These are phyloP conservation scores for Dallia pectoralis DNA, from an alignment of 2,797 vertebrate genomes.

Conservation along the genomic window DNA sequence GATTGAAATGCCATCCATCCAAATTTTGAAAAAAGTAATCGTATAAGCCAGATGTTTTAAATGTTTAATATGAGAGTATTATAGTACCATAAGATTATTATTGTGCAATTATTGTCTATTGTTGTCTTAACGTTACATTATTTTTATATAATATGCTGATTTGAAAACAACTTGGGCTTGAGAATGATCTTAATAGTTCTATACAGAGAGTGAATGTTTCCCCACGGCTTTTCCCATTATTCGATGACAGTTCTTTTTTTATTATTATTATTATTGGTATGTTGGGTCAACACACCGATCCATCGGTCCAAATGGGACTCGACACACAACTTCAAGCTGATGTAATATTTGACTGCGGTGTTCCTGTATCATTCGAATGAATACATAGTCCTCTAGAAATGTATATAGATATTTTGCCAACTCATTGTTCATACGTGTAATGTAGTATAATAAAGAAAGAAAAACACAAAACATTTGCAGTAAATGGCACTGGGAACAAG, in stretches of 20 bases:
- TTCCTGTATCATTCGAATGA: constrained; percentile 85
- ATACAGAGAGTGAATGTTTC: constrained; percentile 76
- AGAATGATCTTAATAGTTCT: constrained; percentile 69
- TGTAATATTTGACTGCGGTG: constrained; percentile 91
- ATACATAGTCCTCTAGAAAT: constrained; percentile 81
- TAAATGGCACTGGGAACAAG: constrained; percentile 83
- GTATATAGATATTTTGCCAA: constrained; percentile 99
- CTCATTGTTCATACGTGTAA: constrained; percentile 97
- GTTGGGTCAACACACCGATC: constrained; percentile 77
- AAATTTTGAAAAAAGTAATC: constrained; percentile 77
- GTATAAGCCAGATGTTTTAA: constrained; percentile 90
- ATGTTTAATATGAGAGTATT: constrained; percentile 97
- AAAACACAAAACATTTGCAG: constrained; percentile 56
- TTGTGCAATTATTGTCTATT: constrained; percentile 88
- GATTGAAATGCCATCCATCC: constrained; percentile 80
- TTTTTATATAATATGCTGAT: constrained; percentile 89
- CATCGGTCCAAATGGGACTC: constrained; percentile 84
- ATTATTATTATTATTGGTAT: constrained; percentile 59
- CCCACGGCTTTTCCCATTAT: constrained; percentile 73
- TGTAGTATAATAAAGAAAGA: constrained; percentile 75
- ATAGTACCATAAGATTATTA: constrained; percentile 92
- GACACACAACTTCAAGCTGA: constrained; percentile 84
- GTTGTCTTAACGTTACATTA: constrained; percentile 97
- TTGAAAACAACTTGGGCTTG: constrained; percentile 74
- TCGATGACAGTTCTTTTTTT: not conserved